phyloP scores from a whole-genome alignment of 2,797 vertebrate species.

The Ceryle rudis region DNA sequence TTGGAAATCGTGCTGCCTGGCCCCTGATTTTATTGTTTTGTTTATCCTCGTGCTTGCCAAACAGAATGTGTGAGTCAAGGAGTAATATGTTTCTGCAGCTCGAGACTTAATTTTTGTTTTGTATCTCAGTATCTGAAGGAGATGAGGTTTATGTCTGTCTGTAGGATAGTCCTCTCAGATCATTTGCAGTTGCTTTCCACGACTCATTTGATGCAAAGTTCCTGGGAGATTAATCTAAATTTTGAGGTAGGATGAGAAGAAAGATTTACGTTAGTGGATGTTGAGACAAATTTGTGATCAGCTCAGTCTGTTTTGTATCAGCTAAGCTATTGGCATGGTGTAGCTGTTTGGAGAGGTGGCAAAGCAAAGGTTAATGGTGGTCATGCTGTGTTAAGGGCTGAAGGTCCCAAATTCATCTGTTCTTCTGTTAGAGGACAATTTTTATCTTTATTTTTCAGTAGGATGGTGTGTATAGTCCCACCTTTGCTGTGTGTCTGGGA shows the following conservation, averaged over 20 bases:
- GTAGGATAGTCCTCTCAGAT: not conserved
- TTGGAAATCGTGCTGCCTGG: not conserved
- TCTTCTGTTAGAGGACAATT: not conserved
- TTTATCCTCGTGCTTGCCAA: not conserved
- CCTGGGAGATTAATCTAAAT: not conserved
- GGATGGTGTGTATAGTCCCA: accelerated
- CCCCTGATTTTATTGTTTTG: not conserved
- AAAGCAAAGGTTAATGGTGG: not conserved
- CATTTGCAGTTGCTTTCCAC: not conserved
- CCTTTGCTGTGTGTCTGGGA: not conserved
- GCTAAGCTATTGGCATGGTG: accelerated
- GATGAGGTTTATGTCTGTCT: not conserved
- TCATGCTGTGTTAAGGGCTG: not conserved
- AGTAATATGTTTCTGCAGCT: not conserved
- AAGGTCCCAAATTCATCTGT: not conserved
- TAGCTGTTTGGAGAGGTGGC: not conserved
- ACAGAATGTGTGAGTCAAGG: not conserved
- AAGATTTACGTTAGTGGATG: not conserved
- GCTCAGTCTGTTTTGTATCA: accelerated
- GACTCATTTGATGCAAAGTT: not conserved
- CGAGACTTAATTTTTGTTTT: not conserved
- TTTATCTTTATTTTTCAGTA: not conserved
- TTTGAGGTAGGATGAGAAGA: not conserved
- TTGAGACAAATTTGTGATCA: not conserved
- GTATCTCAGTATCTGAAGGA: not conserved